These are phyloP conservation scores for Magallana nippona DNA, from an alignment of 2,888 invertebrate species.

Conservation along the genomic window DNA sequence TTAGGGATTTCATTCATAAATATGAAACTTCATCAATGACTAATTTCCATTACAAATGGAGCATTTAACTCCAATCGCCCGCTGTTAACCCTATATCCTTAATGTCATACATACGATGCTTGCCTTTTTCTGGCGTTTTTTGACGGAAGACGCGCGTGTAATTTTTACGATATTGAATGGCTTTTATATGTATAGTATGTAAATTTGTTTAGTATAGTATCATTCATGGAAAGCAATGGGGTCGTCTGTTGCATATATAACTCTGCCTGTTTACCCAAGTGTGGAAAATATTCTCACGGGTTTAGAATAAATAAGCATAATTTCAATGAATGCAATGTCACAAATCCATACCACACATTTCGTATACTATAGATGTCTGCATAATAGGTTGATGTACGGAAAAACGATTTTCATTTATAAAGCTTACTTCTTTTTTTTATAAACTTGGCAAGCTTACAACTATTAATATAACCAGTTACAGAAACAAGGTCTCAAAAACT, in stretches of 20 bases:
- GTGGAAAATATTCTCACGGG: slow-evolving; percentile 33
- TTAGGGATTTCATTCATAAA: slow-evolving; percentile 28
- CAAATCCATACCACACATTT: slow-evolving; percentile 6
- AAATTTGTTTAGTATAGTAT: slow-evolving; percentile 23
- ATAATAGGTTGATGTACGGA: background rate
- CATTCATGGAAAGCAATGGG: slow-evolving; percentile 28
- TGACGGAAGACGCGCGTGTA: slow-evolving; percentile 23
- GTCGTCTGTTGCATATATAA: slow-evolving; percentile 32
- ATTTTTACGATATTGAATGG: slow-evolving; percentile 31
- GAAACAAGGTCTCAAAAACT: too few relatives aligned
- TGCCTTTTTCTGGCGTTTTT: background rate
- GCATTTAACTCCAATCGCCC: background rate
- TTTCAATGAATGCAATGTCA: slow-evolving; percentile 7
- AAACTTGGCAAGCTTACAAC: too few relatives aligned
- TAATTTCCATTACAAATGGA: slow-evolving; percentile 13
- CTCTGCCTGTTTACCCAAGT: slow-evolving; percentile 26
- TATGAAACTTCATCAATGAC: slow-evolving; percentile 25
- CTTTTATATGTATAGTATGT: slow-evolving; percentile 30
- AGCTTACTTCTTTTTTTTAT: background rate
- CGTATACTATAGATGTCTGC: background rate
- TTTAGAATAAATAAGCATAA: slow-evolving; percentile 33
- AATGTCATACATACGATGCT: background rate
- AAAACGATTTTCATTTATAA: background rate
- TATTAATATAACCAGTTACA: too few relatives aligned
- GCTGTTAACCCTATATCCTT: background rate